Evolutionary conservation across 2,797 vertebrate species (phyloP).

Genomic region (Florisuga fusca): DNA sequence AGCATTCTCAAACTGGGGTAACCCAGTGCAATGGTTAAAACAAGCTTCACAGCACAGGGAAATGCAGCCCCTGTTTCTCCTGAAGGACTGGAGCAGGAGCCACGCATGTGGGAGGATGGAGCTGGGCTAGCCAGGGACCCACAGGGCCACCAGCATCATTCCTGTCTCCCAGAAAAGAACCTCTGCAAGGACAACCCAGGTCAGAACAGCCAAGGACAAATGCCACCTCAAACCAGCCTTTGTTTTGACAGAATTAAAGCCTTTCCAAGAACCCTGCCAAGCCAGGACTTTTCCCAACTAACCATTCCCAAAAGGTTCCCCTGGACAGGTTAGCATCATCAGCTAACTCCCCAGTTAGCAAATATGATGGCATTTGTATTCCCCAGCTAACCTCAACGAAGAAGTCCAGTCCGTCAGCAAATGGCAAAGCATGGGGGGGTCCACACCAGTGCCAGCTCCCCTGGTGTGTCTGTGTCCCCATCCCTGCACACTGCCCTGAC

Average conservation of each 20-base stretch:
- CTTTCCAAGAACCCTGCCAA: not conserved
- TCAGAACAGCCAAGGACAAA: not conserved
- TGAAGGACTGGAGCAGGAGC: not conserved
- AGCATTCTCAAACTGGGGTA: not conserved
- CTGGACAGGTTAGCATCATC: not conserved
- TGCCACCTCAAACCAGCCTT: not conserved
- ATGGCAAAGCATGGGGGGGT: not conserved
- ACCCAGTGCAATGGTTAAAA: fast-evolving
- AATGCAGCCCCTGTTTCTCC: not conserved
- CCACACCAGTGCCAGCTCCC: not conserved
- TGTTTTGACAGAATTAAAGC: not conserved
- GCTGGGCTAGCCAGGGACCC: not conserved
- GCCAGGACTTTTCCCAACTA: not conserved
- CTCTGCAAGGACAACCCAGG: not conserved
- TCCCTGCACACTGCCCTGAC: not conserved
- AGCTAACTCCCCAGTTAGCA: not conserved
- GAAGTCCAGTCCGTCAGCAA: not conserved
- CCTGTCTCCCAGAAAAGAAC: too few species aligned
- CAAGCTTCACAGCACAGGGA: not conserved
- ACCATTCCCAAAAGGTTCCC: not conserved
- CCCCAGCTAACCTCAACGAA: not conserved
- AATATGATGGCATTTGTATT: not conserved
- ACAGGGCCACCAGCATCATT: fast-evolving
- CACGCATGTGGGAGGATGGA: too few species aligned
- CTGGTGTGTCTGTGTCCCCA: fast-evolving